Percentiles rank a stretch among this genome's conserved stretches.
These are phyloP conservation scores for Meleagris gallopavo DNA, from an alignment of 2,113 vertebrate genomes.

Conservation along the genomic window DNA sequence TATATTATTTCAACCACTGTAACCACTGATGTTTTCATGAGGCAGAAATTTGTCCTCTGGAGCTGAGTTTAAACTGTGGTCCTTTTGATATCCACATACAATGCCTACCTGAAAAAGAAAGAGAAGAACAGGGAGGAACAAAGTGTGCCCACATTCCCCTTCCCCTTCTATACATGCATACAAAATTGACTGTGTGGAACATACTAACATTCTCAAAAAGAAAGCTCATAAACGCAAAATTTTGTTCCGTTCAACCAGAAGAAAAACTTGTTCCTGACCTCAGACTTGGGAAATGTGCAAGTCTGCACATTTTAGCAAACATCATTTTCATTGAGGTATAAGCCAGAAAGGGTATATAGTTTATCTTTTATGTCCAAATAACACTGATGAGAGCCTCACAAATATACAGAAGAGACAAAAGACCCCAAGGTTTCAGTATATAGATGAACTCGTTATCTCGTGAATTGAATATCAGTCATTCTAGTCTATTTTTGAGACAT, in stretches of 20 bases:
- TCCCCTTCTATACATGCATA: background rate
- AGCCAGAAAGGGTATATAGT: background rate
- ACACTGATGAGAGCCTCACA: background rate
- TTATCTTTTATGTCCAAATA: background rate
- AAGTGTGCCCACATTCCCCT: background rate
- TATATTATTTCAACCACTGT: background rate
- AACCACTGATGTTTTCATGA: background rate
- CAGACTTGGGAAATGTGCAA: background rate
- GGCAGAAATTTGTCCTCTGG: background rate
- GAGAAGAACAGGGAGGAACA: background rate
- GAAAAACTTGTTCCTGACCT: background rate
- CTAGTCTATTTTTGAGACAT: conserved; percentile 1
- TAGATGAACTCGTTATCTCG: conserved; percentile 15
- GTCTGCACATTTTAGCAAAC: background rate
- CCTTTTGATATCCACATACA: background rate
- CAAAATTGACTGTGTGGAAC: background rate
- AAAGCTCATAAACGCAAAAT: background rate
- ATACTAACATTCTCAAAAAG: background rate
- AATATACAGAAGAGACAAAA: background rate
- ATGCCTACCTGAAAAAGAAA: background rate
- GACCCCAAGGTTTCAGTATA: background rate
- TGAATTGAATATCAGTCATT: conserved; percentile 22
- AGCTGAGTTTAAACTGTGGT: background rate
- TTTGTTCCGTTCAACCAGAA: background rate
- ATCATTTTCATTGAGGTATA: background rate